Conservation (phyloP, 30 jellyfish, hydroid and myxozoan genomes). For the Turritopsis dohrnii region DNA sequence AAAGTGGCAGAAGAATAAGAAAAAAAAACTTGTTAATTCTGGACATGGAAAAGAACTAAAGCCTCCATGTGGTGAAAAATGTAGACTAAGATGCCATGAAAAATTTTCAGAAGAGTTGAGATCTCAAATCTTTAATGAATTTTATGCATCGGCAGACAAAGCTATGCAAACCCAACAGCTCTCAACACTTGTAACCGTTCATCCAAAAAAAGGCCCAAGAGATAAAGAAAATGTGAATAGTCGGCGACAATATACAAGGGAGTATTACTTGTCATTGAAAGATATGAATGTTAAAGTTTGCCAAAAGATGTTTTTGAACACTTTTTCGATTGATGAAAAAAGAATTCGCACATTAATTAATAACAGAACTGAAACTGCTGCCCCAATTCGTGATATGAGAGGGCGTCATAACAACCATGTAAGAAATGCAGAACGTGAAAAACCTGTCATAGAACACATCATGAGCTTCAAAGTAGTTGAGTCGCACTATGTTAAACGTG, state of each 20-base stretch:
- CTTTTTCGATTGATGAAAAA: constrained; percentile 3
- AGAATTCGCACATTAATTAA: not conserved
- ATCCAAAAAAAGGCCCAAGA: not conserved
- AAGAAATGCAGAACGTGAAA: not conserved
- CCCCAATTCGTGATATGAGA: constrained; percentile 1
- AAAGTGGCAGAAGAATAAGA: not conserved
- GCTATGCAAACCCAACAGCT: not conserved
- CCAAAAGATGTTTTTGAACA: constrained; percentile 4
- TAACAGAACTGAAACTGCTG: constrained; percentile 2
- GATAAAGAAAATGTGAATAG: not conserved
- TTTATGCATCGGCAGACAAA: not conserved
- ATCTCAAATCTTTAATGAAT: not conserved
- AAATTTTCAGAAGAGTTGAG: not conserved
- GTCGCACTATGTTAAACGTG: constrained; percentile 6
- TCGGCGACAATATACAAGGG: not conserved
- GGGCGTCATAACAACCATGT: constrained; percentile 11
- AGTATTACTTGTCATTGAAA: no score
- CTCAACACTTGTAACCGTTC: not conserved
- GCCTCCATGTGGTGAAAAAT: not conserved
- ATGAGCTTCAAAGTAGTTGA: not conserved
- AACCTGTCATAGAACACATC: not conserved
- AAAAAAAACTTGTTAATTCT: not conserved
- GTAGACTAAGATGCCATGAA: not conserved
- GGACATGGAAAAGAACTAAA: not conserved
- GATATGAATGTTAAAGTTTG: constrained; percentile 6